Evolutionary conservation across 1,140 invertebrate species (phyloP), one percentile per base, ranked within the genome.

Genomic region (Hermatobates lingyangjiaoensis): DNA sequence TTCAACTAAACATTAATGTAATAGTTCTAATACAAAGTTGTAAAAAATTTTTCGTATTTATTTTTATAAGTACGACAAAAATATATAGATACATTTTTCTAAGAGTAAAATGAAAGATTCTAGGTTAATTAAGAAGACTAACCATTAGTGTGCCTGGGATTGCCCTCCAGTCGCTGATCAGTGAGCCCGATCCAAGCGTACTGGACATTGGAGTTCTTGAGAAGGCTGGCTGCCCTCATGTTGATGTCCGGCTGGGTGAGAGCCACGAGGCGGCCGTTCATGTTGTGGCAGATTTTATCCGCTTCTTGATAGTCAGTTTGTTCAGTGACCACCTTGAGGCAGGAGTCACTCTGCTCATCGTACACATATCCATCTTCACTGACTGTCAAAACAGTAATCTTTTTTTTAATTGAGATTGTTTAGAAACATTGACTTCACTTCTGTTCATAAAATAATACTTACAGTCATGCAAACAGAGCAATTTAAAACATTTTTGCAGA

Each of bases 101-200:
- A n/a, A n/a, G n/a, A n/a, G n/a, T n/a, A n/a, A n/a, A n/a, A n/a
- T n/a, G n/a, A n/a, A n/a, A n/a, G n/a, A n/a, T n/a, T n/a, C n/a
- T n/a, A n/a, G n/a, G n/a, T n/a, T n/a, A n/a, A n/a, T n/a, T n/a
- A n/a, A n/a, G n/a, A n/a, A n/a, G n/a, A n/a, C n/a, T n/a, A n/a
- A 42, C 54, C 54, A 26, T 46, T 34, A 5, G 50, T 42, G 14
- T 48, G 54, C 1, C 25, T n/a, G 0, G 54, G 54, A 24, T 55
- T 48, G 27, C 54, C 54, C 27, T 55, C 54, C 27, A 21, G n/a
- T 4, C 20, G 26, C n/a, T 34, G 39, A 28, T 55, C 54, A 1
- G 50, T 55, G 24, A 52, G 45, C 4, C 54, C 54, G 5, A 55
- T 47, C 54, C 54, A 55, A 25, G 54, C 54, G 21, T 40, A 55